A percentile compares a stretch with the other conserved stretches of the same genome.
Evolutionary conservation across 2,113 vertebrate species (phyloP).

Genomic region (Gasterosteus nipponicus): DNA sequence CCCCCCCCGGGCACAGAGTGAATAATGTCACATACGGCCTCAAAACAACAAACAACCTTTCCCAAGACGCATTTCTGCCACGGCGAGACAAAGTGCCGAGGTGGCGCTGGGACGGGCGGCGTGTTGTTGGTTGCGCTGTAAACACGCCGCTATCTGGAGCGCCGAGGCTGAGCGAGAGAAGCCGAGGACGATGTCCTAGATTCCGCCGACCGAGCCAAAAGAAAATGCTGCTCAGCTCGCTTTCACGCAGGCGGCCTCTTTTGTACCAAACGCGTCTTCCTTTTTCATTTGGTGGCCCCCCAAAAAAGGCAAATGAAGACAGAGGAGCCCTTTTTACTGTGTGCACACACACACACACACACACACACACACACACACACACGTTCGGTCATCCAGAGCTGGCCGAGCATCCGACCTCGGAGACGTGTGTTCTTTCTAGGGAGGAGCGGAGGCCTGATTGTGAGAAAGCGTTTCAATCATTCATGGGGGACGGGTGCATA

Average conservation of each 20-base stretch:
- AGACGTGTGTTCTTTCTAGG: slow-evolving; percentile 4
- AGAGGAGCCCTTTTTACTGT: slow-evolving; percentile 40
- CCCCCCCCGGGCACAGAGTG: too few relatives aligned
- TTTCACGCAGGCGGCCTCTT: slow-evolving; percentile 34
- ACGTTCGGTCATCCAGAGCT: slow-evolving; percentile 61
- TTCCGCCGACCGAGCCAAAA: slow-evolving; percentile 50
- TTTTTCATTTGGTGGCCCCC: slow-evolving; percentile 19
- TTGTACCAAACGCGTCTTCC: slow-evolving; percentile 27
- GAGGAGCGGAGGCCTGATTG: too few relatives aligned
- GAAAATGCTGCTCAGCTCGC: slow-evolving; percentile 21
- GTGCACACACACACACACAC: slow-evolving; percentile 30
- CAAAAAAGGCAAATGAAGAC: slow-evolving; percentile 62
- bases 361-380: slow-evolving; percentile 31
- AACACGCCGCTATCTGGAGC: slow-evolving; percentile 39
- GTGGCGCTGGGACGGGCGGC: slow-evolving; percentile 9
- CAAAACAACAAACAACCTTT: background rate
- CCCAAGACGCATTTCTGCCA: slow-evolving; percentile 25
- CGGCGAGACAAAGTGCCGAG: slow-evolving; percentile 6
- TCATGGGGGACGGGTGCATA: slow-evolving; percentile 49
- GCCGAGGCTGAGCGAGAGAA: slow-evolving; percentile 35
- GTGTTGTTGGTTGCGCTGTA: slow-evolving; percentile 18
- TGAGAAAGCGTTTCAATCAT: slow-evolving; percentile 41
- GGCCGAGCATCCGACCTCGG: slow-evolving; percentile 57
- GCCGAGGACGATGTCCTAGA: slow-evolving; percentile 63
- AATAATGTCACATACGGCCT: background rate